Conservation (phyloP, 2,113 vertebrate genomes). For the Myanophis thanlyinensis region DNA sequence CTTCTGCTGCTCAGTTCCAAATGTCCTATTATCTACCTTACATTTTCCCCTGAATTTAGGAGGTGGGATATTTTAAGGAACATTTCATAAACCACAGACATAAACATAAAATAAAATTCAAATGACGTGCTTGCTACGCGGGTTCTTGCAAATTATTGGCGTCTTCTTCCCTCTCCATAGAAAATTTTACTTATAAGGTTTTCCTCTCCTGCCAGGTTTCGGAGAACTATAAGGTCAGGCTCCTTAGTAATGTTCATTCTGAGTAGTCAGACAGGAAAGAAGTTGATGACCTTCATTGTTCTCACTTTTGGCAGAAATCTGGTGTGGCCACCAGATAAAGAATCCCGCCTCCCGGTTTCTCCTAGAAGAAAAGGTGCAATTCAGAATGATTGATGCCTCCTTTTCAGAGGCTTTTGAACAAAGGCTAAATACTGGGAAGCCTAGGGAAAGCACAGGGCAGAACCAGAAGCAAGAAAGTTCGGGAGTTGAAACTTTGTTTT, state of each 20-base stretch:
- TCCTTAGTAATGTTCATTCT: neutral
- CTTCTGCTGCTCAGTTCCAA: neutral
- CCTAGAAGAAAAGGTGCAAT: neutral
- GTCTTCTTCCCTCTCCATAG: neutral
- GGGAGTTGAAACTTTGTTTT: neutral
- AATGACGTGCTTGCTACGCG: neutral
- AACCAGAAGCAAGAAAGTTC: neutral
- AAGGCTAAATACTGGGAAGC: neutral
- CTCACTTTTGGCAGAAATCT: neutral
- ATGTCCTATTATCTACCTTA: neutral
- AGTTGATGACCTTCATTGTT: neutral
- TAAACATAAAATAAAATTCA: neutral
- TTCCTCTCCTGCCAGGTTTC: neutral
- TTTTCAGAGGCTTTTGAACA: neutral
- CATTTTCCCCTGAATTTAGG: neutral
- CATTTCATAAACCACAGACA: neutral
- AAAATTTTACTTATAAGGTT: neutral
- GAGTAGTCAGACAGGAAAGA: neutral
- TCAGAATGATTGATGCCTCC: neutral
- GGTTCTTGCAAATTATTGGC: neutral
- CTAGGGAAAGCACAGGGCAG: neutral
- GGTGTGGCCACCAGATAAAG: conserved; percentile 2
- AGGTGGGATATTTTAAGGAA: neutral
- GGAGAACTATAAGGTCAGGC: neutral
- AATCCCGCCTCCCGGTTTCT: neutral